phyloP scores from a whole-genome alignment of 2,113 vertebrate species.

The Sciurus niger region DNA sequence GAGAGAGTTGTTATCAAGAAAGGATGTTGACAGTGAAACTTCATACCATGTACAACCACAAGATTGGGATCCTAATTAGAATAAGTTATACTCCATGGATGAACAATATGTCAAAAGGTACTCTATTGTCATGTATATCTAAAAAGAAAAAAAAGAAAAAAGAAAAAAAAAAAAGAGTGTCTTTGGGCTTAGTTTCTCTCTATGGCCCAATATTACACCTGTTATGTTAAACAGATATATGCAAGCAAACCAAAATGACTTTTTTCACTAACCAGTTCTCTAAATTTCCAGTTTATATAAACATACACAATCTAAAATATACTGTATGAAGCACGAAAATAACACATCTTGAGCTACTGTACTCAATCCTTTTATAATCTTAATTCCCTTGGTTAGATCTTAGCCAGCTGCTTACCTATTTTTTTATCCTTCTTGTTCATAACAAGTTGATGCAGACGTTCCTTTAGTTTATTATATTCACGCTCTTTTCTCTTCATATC shows the following conservation, averaged over 20 bases:
- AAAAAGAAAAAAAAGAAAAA: too few relatives aligned
- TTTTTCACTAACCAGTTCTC: not conserved
- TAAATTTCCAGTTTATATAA: constrained; percentile 22
- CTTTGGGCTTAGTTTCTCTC: not conserved
- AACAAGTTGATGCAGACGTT: constrained; percentile 95
- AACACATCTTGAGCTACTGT: not conserved
- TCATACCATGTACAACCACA: too few relatives aligned
- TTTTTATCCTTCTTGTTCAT: constrained; percentile 97
- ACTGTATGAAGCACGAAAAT: constrained; percentile 17
- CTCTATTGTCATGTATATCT: too few relatives aligned
- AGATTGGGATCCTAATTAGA: too few relatives aligned
- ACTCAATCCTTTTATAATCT: not conserved
- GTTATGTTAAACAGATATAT: not conserved
- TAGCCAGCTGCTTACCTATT: constrained; percentile 88
- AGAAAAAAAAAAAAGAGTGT: not conserved
- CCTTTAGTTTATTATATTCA: constrained; percentile 96
- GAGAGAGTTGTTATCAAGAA: too few relatives aligned
- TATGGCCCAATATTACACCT: not conserved
- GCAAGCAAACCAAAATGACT: constrained; percentile 50
- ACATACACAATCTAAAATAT: not conserved
- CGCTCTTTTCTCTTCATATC: constrained; percentile 98
- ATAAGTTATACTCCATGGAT: too few relatives aligned
- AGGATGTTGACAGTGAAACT: not conserved
- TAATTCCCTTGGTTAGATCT: not conserved
- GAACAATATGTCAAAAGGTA: too few relatives aligned